These are phyloP conservation scores for Candoia aspera DNA, from an alignment of 2,113 vertebrate genomes.

Conservation along the genomic window DNA sequence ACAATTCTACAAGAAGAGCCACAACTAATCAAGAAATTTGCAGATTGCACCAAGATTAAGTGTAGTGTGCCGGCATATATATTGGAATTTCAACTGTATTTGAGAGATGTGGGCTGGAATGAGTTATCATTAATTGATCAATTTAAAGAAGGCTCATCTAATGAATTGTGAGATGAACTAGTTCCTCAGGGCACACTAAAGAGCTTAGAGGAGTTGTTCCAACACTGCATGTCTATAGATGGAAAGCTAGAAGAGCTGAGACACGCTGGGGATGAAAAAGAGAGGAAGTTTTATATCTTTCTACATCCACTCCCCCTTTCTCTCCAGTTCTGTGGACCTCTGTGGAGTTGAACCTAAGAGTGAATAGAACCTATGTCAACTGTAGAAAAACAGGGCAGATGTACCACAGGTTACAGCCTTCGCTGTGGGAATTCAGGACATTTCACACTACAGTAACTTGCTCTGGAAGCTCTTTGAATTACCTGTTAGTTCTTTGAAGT, in stretches of 20 bases:
- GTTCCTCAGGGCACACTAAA: not conserved
- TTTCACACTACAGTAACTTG: not conserved
- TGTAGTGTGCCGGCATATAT: not conserved
- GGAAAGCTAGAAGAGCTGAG: not conserved
- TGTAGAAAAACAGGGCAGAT: not conserved
- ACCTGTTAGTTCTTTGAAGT: not conserved
- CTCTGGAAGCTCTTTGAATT: not conserved
- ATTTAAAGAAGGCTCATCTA: not conserved
- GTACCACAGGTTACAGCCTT: not conserved
- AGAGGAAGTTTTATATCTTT: not conserved
- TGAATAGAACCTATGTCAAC: not conserved
- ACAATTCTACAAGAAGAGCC: not conserved
- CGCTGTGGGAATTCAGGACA: not conserved
- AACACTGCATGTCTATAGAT: not conserved
- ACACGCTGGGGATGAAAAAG: not conserved
- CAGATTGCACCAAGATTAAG: not conserved
- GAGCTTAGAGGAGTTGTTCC: not conserved
- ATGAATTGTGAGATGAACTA: not conserved
- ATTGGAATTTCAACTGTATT: not conserved
- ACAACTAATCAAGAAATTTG: not conserved
- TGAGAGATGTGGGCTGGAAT: not conserved
- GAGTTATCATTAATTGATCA: not conserved
- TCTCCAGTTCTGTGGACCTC: not conserved
- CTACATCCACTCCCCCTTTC: not conserved
- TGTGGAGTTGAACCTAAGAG: not conserved